Conservation (phyloP, 2,888 invertebrate species). For the Hypena proboscidalis region DNA sequence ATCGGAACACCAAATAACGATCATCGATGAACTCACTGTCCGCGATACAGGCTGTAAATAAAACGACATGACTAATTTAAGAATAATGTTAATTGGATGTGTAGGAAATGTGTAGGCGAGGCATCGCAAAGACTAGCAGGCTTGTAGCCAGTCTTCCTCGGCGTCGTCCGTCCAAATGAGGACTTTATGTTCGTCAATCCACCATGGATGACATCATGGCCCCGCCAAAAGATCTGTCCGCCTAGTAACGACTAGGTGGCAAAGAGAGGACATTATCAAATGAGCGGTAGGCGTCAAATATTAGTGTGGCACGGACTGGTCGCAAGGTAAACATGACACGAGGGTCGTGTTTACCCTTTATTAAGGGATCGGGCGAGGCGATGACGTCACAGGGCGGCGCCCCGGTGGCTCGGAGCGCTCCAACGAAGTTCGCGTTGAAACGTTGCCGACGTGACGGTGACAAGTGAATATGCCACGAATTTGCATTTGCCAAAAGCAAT, state of each 20-base stretch:
- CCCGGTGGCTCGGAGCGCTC: conserved; percentile 65
- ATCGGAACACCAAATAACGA: too few relatives aligned
- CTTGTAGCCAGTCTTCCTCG: conserved; percentile 70
- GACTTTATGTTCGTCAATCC: conserved; percentile 70
- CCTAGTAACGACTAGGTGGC: neutral
- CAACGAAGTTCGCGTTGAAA: conserved; percentile 63
- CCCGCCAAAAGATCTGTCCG: conserved; percentile 19
- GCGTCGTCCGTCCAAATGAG: conserved; percentile 62
- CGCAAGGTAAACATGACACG: conserved; percentile 53
- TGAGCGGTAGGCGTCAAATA: conserved; percentile 30
- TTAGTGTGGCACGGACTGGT: conserved; percentile 24
- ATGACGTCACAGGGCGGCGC: conserved; percentile 75
- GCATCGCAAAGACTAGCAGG: conserved; percentile 75
- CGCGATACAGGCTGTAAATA: neutral
- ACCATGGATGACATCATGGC: conserved; percentile 56
- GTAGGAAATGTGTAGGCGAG: conserved; percentile 64
- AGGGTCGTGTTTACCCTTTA: conserved; percentile 56
- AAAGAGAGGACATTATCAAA: conserved; percentile 20
- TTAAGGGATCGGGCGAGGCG: conserved; percentile 49
- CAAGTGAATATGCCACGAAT: conserved; percentile 23
- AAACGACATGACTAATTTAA: conserved; percentile 9
- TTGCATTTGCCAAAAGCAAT: conserved; percentile 18
- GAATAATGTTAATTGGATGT: conserved; percentile 8
- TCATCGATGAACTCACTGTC: too few relatives aligned
- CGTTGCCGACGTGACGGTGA: conserved; percentile 67